Percentiles rank a stretch among this genome's conserved stretches.
phyloP scores from a whole-genome alignment of 2,888 invertebrate species.

The Priocnemis perturbator region DNA sequence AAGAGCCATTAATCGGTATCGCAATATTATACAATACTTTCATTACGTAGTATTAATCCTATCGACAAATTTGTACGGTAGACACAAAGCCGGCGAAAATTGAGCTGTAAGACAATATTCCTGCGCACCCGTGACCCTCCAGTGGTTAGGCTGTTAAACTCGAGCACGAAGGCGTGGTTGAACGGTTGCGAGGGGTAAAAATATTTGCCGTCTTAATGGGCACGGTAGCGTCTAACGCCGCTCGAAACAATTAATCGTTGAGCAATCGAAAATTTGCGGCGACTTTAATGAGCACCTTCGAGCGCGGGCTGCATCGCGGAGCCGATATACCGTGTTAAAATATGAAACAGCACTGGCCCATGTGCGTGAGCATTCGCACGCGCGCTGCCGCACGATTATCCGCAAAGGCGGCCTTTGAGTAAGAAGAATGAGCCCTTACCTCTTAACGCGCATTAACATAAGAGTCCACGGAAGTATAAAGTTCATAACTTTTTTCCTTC shows the following conservation, averaged over 20 bases:
- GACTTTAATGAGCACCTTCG: conserved; percentile 15
- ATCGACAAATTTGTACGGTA: no score
- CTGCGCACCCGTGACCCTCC: no score
- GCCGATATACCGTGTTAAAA: not conserved
- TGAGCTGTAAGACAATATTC: no score
- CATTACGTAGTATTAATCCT: no score
- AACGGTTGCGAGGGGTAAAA: no score
- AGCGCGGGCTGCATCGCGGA: conserved; percentile 1
- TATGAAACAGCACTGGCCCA: not conserved
- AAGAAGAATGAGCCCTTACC: conserved; percentile 58
- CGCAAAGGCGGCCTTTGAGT: conserved; percentile 47
- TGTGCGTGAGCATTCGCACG: conserved; percentile 7
- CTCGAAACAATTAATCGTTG: conserved; percentile 25
- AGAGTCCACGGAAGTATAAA: conserved; percentile 30
- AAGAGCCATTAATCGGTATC: no score
- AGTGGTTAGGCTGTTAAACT: no score
- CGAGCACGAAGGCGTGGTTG: no score
- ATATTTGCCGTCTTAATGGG: no score
- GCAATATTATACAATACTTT: no score
- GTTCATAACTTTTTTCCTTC: conserved; percentile 28
- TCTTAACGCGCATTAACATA: conserved; percentile 54
- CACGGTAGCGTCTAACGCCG: no score
- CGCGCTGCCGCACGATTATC: conserved; percentile 45
- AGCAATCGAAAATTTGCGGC: conserved; percentile 28
- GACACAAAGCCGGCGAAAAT: no score